Conservation (phyloP, 2,888 invertebrate genomes). For the Trachelus tabidus region DNA sequence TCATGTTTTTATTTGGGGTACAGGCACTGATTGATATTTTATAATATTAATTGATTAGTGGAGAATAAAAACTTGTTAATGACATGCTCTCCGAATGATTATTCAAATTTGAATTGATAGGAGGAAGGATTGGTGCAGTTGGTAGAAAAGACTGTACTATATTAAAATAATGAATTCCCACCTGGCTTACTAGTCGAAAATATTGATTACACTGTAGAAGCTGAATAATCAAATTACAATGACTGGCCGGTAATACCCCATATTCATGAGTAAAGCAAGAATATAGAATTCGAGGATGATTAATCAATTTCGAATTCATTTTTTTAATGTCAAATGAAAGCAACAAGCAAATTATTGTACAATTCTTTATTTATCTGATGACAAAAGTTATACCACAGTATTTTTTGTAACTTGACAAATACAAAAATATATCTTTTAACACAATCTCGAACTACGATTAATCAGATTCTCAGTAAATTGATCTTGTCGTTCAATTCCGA, state of each 20-base stretch:
- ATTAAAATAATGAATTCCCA: background rate
- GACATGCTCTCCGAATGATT: too few relatives aligned
- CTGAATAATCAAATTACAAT: background rate
- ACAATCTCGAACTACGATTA: background rate
- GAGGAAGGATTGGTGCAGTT: too few relatives aligned
- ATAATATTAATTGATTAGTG: background rate
- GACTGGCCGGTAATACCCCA: background rate
- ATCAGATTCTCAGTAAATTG: background rate
- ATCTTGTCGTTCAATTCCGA: background rate
- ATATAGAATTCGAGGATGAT: background rate
- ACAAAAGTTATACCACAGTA: background rate
- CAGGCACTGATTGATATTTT: background rate
- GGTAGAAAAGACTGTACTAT: background rate
- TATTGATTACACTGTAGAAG: background rate
- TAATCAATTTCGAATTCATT: background rate
- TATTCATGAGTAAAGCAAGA: background rate
- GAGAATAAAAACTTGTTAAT: too few relatives aligned
- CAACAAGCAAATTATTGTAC: background rate
- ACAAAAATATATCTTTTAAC: background rate
- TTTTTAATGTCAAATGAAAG: background rate
- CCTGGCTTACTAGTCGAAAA: background rate
- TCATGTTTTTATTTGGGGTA: background rate
- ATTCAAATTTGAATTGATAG: too few relatives aligned
- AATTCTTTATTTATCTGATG: background rate
- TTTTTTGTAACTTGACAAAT: background rate